These are phyloP conservation scores for Caerostris darwini DNA, from an alignment of 1,140 invertebrate genomes.

Conservation along the genomic window DNA sequence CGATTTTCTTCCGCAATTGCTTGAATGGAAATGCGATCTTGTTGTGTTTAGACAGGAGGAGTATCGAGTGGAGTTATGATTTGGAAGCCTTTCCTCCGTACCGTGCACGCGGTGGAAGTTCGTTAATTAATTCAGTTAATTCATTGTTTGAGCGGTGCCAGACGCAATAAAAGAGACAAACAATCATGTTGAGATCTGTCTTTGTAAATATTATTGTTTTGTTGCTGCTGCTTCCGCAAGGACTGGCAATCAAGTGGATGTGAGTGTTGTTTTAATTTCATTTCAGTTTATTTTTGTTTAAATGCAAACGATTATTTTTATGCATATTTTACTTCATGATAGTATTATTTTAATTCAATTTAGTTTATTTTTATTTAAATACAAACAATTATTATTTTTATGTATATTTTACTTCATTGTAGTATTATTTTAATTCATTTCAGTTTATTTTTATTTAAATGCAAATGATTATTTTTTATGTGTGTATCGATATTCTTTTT, in stretches of 20 bases:
- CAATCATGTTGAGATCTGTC: constrained; percentile 13
- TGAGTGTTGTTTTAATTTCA: constrained; percentile 11
- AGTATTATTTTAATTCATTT: too few relatives aligned
- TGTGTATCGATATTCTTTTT: too few relatives aligned
- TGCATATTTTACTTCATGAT: too few relatives aligned
- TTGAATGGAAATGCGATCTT: not conserved
- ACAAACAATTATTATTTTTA: too few relatives aligned
- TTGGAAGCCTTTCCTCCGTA: not conserved
- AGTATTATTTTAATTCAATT: too few relatives aligned
- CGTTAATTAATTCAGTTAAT: not conserved
- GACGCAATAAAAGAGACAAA: not conserved
- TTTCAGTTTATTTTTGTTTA: not conserved
- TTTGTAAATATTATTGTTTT: constrained; percentile 61
- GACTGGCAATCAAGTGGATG: constrained; percentile 64
- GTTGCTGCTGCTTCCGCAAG: constrained; percentile 57
- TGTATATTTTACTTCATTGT: too few relatives aligned
- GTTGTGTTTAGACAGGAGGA: not conserved
- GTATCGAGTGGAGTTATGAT: not conserved
- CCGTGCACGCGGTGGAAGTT: constrained; percentile 24
- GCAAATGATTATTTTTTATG: too few relatives aligned
- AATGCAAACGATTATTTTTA: not conserved
- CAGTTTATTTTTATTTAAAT: too few relatives aligned
- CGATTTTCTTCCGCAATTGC: not conserved
- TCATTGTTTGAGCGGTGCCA: not conserved
- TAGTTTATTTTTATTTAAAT: too few relatives aligned